Evolutionary conservation across 2,888 invertebrate genomes (phyloP).

Genomic region (Tetropium fuscum): DNA sequence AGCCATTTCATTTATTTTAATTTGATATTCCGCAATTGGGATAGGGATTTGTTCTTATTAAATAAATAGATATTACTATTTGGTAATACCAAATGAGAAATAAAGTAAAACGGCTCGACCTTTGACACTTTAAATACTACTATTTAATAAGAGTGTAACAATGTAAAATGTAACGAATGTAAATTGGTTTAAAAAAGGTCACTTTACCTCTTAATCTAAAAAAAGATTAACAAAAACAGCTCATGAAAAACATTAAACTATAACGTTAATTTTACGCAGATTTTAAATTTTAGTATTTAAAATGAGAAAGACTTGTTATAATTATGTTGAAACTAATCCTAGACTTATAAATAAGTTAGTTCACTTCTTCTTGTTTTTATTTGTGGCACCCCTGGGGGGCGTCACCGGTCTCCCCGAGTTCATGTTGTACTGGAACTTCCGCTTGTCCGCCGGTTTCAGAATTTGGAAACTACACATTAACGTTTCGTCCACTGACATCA

Average conservation of each 20-base stretch:
- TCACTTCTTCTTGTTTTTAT: constrained; percentile 96
- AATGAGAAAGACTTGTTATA: constrained; percentile 33
- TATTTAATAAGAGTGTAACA: constrained; percentile 38
- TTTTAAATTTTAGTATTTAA: constrained; percentile 44
- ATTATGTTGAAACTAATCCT: constrained; percentile 42
- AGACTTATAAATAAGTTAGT: constrained; percentile 51
- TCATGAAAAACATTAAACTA: constrained; percentile 24
- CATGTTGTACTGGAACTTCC: constrained; percentile 95
- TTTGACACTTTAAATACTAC: constrained; percentile 49
- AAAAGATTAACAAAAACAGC: constrained; percentile 30
- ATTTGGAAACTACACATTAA: constrained; percentile 99
- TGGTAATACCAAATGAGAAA: constrained; percentile 38
- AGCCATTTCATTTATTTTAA: constrained; percentile 39
- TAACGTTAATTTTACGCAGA: constrained; percentile 24
- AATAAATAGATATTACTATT: constrained; percentile 36
- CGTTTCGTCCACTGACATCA: constrained; percentile 99
- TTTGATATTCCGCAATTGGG: constrained; percentile 28
- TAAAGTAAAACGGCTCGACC: constrained; percentile 43
- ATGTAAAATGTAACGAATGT: no score
- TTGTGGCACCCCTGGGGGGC: constrained; percentile 94
- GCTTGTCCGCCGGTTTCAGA: constrained; percentile 97
- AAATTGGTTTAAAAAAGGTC: no score
- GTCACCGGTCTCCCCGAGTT: constrained; percentile 97
- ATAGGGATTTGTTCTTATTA: constrained; percentile 26
- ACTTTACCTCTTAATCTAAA: constrained; percentile 37